These are phyloP conservation scores for Hirtodrosophila histrioides DNA, from an alignment of 2,888 invertebrate species.

Conservation along the genomic window DNA sequence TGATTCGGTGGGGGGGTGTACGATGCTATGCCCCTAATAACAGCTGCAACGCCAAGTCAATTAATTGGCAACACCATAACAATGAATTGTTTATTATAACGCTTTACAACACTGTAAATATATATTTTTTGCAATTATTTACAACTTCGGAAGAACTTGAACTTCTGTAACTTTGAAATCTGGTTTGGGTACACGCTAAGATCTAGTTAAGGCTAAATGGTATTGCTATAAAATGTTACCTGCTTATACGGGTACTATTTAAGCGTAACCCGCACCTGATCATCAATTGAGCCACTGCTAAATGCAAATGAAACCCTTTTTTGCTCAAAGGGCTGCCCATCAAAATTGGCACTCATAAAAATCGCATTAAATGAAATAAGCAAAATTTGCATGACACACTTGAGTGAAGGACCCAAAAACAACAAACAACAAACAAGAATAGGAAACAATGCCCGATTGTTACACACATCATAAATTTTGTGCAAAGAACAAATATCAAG, in stretches of 20 bases:
- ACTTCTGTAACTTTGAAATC: too few relatives aligned
- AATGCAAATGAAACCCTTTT: slow-evolving; percentile 39
- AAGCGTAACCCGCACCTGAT: slow-evolving; percentile 9
- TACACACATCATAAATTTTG: slow-evolving; percentile 79
- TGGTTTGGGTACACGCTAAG: too few relatives aligned
- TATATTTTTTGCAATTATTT: too few relatives aligned
- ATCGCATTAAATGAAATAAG: slow-evolving; percentile 64
- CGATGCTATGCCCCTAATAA: too few relatives aligned
- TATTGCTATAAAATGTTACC: background rate
- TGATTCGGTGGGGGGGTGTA: too few relatives aligned
- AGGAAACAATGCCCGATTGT: slow-evolving; percentile 63
- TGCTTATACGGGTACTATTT: background rate
- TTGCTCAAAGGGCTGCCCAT: slow-evolving; percentile 7
- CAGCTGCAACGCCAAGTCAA: too few relatives aligned
- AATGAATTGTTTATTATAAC: too few relatives aligned
- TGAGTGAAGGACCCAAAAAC: slow-evolving; percentile 23
- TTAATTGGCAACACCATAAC: too few relatives aligned
- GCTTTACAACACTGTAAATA: too few relatives aligned
- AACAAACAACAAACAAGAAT: slow-evolving; percentile 27
- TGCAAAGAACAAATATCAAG: slow-evolving; percentile 16
- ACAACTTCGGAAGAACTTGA: too few relatives aligned
- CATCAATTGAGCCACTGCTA: slow-evolving; percentile 55
- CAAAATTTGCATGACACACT: slow-evolving; percentile 70
- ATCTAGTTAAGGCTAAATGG: background rate
- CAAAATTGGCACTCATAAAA: slow-evolving; percentile 62